These are phyloP conservation scores for Labeo rohita DNA, from an alignment of 2,113 vertebrate species.

Conservation along the genomic window DNA sequence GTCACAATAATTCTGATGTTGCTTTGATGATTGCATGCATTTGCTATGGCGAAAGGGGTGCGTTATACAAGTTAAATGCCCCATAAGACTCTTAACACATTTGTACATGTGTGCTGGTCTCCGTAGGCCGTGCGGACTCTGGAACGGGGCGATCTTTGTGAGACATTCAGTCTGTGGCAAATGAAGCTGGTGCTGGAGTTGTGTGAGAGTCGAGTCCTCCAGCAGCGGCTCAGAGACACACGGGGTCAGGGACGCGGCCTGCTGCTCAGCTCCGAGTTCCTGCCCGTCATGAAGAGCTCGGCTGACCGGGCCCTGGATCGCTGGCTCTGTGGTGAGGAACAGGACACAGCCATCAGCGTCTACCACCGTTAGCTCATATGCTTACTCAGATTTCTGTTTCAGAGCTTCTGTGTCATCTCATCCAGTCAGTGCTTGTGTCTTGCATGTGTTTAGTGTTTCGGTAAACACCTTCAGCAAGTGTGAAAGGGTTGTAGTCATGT, in stretches of 20 bases:
- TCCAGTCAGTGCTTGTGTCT: neutral
- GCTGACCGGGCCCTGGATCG: constrained; percentile 86
- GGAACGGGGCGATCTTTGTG: constrained; percentile 77
- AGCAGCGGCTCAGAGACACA: constrained; percentile 72
- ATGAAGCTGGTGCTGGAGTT: constrained; percentile 91
- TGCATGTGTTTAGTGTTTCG: neutral
- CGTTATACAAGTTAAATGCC: neutral
- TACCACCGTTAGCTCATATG: neutral
- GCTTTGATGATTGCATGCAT: neutral
- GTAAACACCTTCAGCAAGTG: constrained; percentile 8
- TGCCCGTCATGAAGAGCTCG: constrained; percentile 92
- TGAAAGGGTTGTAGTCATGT: neutral
- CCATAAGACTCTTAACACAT: neutral
- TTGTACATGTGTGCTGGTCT: neutral
- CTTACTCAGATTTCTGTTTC: neutral
- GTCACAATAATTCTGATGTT: neutral
- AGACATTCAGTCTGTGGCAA: constrained; percentile 93
- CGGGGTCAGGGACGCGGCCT: constrained; percentile 72
- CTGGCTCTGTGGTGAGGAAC: constrained; percentile 87
- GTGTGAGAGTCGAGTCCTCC: constrained; percentile 85
- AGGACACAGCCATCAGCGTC: neutral
- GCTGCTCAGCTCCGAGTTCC: constrained; percentile 91
- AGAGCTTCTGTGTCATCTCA: neutral
- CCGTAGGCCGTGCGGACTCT: constrained; percentile 74
- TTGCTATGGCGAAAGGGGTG: neutral